Conservation (phyloP, 2,888 invertebrate genomes). For the Sarcophaga variegata region DNA sequence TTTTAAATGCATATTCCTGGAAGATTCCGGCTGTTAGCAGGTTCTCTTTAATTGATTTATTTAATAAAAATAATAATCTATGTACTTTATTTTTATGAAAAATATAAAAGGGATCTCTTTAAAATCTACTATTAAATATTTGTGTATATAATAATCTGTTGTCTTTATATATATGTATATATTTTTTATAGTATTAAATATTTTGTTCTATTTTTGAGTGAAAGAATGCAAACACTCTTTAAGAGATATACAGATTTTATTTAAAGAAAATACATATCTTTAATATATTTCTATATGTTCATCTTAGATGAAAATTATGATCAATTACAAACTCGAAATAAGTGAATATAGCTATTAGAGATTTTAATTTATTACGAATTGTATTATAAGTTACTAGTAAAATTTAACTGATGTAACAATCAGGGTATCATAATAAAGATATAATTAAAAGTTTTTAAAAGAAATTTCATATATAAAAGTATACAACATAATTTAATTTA, state of each 20-base stretch:
- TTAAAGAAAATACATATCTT: no score
- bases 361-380: background rate
- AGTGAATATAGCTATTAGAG: background rate
- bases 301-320: background rate
- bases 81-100: background rate
- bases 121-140: slow-evolving; percentile 14
- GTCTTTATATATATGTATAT: background rate
- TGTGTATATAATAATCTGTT: background rate
- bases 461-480: no score
- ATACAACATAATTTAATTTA: background rate
- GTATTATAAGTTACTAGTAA: background rate
- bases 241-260: background rate
- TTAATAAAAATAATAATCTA: slow-evolving; percentile 29
- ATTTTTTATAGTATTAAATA: background rate
- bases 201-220: background rate
- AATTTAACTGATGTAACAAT: background rate
- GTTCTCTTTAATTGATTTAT: slow-evolving; percentile 40
- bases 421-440: background rate
- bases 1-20: slow-evolving; percentile 63
- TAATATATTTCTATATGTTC: background rate
- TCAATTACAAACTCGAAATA: background rate
- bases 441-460: background rate
- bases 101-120: slow-evolving; percentile 16
- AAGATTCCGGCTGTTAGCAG: slow-evolving; percentile 55
- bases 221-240: background rate